phyloP scores from a whole-genome alignment of 2,113 vertebrate genomes.

The Rhinopomastus cyanomelas region DNA sequence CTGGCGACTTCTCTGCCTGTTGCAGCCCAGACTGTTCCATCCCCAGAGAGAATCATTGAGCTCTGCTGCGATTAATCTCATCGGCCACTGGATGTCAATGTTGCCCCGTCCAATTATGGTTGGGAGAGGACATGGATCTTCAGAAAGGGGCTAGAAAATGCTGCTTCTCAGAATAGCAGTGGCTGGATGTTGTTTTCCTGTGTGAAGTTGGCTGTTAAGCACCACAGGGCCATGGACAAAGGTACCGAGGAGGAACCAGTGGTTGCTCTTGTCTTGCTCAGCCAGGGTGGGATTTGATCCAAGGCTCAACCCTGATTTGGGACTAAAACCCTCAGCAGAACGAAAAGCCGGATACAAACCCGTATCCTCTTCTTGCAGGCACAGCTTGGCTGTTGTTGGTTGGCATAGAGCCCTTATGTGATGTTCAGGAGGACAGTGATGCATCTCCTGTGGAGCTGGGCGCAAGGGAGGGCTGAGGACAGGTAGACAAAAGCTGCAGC shows the following conservation, averaged over 20 bases:
- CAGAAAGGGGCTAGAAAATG: background rate
- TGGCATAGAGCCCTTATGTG: accelerated
- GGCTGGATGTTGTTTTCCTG: background rate
- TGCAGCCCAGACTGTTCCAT: background rate
- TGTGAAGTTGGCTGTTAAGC: background rate
- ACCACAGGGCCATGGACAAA: accelerated
- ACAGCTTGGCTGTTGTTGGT: background rate
- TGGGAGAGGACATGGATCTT: background rate
- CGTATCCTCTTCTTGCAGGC: accelerated
- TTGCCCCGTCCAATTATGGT: conserved; percentile 72
- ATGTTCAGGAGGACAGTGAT: background rate
- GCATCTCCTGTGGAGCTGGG: background rate
- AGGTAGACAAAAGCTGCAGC: background rate
- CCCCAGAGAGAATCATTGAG: background rate
- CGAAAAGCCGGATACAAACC: background rate
- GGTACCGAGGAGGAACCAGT: background rate
- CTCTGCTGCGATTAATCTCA: conserved; percentile 71
- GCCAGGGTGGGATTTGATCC: background rate
- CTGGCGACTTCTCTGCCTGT: background rate
- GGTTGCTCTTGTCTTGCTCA: background rate
- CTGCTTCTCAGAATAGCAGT: background rate
- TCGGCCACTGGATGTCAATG: conserved; percentile 81
- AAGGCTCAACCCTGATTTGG: background rate
- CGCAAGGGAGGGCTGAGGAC: background rate
- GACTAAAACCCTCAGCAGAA: background rate